Conservation (phyloP, 2,888 invertebrate species). For the Metellina segmentata region DNA sequence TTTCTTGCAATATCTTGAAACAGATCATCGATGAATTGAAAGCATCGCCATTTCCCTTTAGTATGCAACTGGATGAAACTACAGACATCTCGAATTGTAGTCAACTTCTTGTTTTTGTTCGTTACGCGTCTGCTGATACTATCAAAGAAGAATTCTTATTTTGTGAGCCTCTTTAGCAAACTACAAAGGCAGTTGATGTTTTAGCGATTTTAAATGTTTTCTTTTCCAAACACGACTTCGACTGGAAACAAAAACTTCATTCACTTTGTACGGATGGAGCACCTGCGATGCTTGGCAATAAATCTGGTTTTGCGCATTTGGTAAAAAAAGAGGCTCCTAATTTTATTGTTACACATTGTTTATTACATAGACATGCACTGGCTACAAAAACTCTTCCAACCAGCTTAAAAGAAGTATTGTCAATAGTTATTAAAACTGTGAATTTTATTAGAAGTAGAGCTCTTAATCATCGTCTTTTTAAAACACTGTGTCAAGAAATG, state of each 20-base stretch:
- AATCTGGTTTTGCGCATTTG: too few species aligned
- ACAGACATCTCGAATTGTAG: slow-evolving; percentile 79
- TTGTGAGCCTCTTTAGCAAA: slow-evolving; percentile 65
- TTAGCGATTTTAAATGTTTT: slow-evolving; percentile 37
- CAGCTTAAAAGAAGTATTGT: slow-evolving; percentile 62
- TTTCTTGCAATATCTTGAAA: slow-evolving; percentile 68
- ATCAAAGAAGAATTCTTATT: slow-evolving; percentile 73
- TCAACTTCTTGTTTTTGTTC: slow-evolving; percentile 69
- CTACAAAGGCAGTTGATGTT: slow-evolving; percentile 62
- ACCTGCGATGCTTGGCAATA: too few species aligned
- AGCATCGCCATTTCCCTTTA: slow-evolving; percentile 68
- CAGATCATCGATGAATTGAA: slow-evolving; percentile 61
- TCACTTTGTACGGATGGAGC: too few species aligned
- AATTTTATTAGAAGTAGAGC: slow-evolving; percentile 62
- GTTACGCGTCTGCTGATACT: slow-evolving; percentile 64
- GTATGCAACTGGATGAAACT: slow-evolving; percentile 80
- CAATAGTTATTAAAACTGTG: slow-evolving; percentile 60
- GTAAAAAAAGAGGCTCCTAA: too few species aligned
- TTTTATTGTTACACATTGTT: neutral
- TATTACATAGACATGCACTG: slow-evolving; percentile 60
- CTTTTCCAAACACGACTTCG: too few species aligned
- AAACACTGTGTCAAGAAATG: slow-evolving; percentile 65
- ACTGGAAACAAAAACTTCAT: too few species aligned
- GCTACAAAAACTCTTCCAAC: slow-evolving; percentile 63
- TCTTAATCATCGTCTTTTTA: slow-evolving; percentile 64